Evolutionary conservation across 2,888 invertebrate genomes (phyloP), one percentile per base, ranked within the genome.

Genomic region (Pedicia rivosa): DNA sequence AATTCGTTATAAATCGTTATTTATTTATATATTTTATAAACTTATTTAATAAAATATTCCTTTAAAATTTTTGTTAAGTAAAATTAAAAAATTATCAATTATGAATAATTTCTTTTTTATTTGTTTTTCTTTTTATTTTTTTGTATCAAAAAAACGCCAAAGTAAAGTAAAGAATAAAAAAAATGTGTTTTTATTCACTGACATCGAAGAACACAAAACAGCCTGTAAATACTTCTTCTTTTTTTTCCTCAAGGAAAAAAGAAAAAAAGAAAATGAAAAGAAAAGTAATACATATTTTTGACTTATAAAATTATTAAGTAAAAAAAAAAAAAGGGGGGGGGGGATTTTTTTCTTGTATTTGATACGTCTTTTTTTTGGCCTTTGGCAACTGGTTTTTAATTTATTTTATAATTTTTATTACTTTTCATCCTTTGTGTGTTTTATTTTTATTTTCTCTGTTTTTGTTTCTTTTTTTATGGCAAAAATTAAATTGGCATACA

Each of bases 371-470:
- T 32, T 19, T 20, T 17, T 20, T 12, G 32, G 32, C 32, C 32
- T 32, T 32, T 32, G 32, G 32, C 32, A 32, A 32, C 32, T 32
- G 32, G 32, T 32, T 32, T 27, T 32, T 20, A 20, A 19, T 20
- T 31, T 7, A 31, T 31, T 14, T 8, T 19, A n/a, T 31, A 31
- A 17, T 31, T 17, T 20, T 14, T 20, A 20, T 32, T 32, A 20
- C 9, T 32, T 20, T 22, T 32, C 20, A 19, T 20, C 9, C 17
- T 20, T 20, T 13, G 20, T 12, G 13, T 16, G 14, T 28, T 28
- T 28, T 28, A 29, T 17, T n/a, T 17, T 8, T 19, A 32, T 22
- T 20, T 27, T 32, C 14, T 32, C 17, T 32, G 20, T 32, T 20
- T 32, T 20, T 32, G 12, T 27, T 7, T 27, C 13, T 24, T 30